These are phyloP conservation scores for Crypturellus tataupa DNA, from an alignment of 2,797 vertebrate genomes.

Conservation along the genomic window DNA sequence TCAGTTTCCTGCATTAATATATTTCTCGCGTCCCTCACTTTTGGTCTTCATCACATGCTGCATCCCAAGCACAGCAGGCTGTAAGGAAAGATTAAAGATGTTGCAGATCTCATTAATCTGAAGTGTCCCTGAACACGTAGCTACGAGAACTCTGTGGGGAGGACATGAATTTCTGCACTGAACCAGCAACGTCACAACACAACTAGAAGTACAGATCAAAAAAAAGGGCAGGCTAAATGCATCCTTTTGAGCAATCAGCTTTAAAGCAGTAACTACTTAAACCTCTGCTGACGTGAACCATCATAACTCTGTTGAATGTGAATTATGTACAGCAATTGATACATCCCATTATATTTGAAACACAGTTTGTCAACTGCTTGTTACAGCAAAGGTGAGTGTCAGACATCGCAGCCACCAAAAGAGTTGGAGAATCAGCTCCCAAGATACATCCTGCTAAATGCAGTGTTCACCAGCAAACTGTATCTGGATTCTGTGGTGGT, in stretches of 20 bases:
- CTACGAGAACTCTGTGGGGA: neutral
- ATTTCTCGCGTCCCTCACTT: constrained; percentile 20
- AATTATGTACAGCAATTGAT: neutral
- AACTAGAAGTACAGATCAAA: neutral
- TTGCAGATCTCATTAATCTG: constrained; percentile 38
- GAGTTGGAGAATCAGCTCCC: neutral
- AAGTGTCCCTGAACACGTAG: neutral
- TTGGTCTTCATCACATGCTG: constrained; percentile 50
- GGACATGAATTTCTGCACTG: neutral
- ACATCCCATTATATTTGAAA: neutral
- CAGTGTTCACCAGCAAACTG: neutral
- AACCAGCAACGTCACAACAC: neutral
- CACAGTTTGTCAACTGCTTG: neutral
- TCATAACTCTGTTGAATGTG: neutral
- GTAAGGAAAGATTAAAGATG: constrained; percentile 24
- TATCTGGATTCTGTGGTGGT: neutral
- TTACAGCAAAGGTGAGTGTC: neutral
- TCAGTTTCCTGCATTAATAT: constrained; percentile 61
- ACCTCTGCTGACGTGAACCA: neutral
- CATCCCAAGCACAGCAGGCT: constrained; percentile 36
- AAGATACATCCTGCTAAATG: neutral
- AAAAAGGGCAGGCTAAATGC: neutral
- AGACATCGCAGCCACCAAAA: neutral
- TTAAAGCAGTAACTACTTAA: neutral
- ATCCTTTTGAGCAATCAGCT: neutral